Conservation (phyloP, 2,888 invertebrate genomes). For the Orchesellides sinensis region DNA sequence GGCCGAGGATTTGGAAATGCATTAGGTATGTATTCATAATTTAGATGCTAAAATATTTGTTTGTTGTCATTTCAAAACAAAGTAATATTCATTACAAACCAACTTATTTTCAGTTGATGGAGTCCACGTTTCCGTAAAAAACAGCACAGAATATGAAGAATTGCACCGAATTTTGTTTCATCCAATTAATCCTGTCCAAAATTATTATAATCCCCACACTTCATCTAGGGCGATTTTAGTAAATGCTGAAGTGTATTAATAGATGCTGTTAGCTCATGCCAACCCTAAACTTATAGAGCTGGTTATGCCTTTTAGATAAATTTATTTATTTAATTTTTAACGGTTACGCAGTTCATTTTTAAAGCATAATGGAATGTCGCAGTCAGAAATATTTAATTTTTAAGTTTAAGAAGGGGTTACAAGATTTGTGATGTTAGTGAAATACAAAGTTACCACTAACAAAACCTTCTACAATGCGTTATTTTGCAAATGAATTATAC, state of each 20-base stretch:
- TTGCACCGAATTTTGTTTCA: slow-evolving; percentile 62
- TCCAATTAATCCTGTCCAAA: slow-evolving; percentile 57
- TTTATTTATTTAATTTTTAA: neutral
- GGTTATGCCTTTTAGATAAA: too few species aligned
- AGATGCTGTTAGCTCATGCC: too few species aligned
- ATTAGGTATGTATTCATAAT: slow-evolving; percentile 31
- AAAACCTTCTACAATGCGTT: too few species aligned
- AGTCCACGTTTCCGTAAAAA: slow-evolving; percentile 65
- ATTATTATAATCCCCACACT: slow-evolving; percentile 17
- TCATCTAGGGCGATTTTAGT: slow-evolving; percentile 42
- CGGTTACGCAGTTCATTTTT: neutral
- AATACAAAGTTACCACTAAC: too few species aligned
- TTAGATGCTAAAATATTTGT: neutral
- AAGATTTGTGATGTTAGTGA: too few species aligned
- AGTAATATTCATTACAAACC: too few species aligned
- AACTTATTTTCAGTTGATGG: slow-evolving; percentile 56
- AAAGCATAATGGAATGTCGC: neutral
- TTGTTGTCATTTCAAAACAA: too few species aligned
- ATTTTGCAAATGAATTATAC: too few species aligned
- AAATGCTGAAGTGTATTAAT: slow-evolving; percentile 61
- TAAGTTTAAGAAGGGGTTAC: too few species aligned
- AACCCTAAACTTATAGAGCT: too few species aligned
- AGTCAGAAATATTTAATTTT: too few species aligned
- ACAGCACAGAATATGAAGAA: slow-evolving; percentile 67
- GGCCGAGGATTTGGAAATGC: slow-evolving; percentile 67